A percentile compares a stretch with the other conserved stretches of the same genome.
Evolutionary conservation across 2,888 invertebrate genomes (phyloP).

Genomic region (Rosalia funebris): DNA sequence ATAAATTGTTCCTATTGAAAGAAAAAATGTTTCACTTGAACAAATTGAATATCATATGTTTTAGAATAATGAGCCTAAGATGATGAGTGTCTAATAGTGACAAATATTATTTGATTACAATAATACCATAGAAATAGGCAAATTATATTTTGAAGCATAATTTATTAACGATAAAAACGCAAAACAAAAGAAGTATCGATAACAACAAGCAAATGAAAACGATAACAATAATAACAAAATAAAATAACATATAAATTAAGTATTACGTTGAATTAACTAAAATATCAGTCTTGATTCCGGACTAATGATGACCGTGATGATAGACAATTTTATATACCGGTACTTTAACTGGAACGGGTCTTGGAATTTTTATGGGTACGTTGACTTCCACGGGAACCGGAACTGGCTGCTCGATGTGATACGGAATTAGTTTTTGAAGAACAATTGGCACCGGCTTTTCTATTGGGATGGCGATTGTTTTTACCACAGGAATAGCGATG

Average conservation of each 20-base stretch:
- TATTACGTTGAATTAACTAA: background rate
- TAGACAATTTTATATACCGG: constrained; percentile 78
- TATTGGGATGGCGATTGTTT: constrained; percentile 75
- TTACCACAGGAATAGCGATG: constrained; percentile 74
- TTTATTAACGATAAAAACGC: no score
- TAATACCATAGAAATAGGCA: no score
- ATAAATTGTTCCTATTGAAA: no score
- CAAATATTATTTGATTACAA: no score
- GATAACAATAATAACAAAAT: background rate
- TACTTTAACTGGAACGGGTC: constrained; percentile 76
- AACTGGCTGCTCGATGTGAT: constrained; percentile 75
- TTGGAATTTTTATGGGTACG: constrained; percentile 74
- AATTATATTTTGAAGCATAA: no score
- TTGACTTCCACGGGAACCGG: constrained; percentile 77
- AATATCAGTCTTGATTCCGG: background rate
- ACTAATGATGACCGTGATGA: constrained; percentile 73
- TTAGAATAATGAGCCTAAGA: no score
- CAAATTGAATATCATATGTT: no score
- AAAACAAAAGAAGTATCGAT: no score
- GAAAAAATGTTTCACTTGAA: no score
- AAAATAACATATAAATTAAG: background rate
- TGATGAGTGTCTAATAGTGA: no score
- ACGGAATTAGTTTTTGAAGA: constrained; percentile 73
- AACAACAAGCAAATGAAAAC: no score
- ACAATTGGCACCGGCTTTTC: constrained; percentile 79